Conservation (phyloP, 2,888 invertebrate species). For the Oligia fasciuncula region DNA sequence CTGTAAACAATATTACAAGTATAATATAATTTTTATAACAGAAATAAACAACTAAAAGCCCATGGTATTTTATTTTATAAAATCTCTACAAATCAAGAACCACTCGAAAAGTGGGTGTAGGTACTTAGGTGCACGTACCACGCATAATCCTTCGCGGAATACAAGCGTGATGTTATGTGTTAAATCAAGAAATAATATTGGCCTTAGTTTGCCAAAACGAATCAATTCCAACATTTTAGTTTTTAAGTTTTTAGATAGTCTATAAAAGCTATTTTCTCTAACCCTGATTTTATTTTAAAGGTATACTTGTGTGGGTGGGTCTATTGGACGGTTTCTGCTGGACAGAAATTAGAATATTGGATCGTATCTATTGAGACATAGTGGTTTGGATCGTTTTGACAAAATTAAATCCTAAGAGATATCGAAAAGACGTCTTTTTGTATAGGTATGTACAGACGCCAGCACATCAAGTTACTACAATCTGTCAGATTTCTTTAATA, state of each 20-base stretch:
- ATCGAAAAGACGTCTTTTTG: background rate
- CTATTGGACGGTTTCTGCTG: background rate
- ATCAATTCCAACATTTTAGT: background rate
- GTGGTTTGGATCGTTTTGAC: background rate
- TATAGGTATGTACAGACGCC: no score
- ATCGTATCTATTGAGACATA: background rate
- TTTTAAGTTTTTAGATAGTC: background rate
- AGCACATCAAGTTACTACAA: no score
- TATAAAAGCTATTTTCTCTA: background rate
- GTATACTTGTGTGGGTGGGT: background rate
- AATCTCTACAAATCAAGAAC: slow-evolving; percentile 1
- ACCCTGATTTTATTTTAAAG: background rate
- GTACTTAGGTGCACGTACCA: background rate
- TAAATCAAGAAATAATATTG: background rate
- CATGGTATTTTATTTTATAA: slow-evolving; percentile 4
- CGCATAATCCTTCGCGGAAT: background rate
- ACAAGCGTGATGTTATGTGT: no score
- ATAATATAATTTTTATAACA: background rate
- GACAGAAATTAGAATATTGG: background rate
- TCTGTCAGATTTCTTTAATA: no score
- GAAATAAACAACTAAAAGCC: slow-evolving; percentile 10
- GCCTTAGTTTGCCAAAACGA: background rate
- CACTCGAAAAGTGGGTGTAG: background rate
- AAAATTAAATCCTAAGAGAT: background rate
- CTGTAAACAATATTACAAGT: background rate